Percentiles rank a stretch among this genome's conserved stretches.
Evolutionary conservation across 2,113 vertebrate species (phyloP).

Genomic region (Hippoglossus stenolepis): DNA sequence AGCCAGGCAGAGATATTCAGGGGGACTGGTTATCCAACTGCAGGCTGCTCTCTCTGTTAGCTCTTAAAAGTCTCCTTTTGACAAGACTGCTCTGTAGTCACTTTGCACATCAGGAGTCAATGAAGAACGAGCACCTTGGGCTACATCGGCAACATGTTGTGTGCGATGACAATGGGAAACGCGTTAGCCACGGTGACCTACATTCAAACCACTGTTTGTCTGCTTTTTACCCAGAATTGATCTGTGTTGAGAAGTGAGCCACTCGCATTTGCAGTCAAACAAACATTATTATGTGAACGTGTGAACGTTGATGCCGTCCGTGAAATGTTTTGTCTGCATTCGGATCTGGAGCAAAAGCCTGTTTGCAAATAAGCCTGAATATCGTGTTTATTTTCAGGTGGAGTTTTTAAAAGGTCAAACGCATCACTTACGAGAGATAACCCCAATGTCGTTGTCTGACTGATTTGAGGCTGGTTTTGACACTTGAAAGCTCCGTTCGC

Average conservation of each 20-base stretch:
- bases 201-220: slow-evolving; percentile 23
- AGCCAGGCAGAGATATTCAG: slow-evolving; percentile 30
- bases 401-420: no score
- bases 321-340: not conserved
- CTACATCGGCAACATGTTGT: not conserved
- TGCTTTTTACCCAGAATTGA: slow-evolving; percentile 1
- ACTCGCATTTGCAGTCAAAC: not conserved
- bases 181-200: slow-evolving; percentile 35
- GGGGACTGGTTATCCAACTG: slow-evolving; percentile 38
- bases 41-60: slow-evolving; percentile 14
- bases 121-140: slow-evolving; percentile 9
- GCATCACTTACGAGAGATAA: not conserved
- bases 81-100: slow-evolving; percentile 13
- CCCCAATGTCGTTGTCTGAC: not conserved
- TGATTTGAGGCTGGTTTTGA: not conserved
- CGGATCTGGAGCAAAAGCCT: not conserved
- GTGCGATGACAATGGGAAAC: slow-evolving; percentile 18
- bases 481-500: no score
- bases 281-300: not conserved
- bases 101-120: slow-evolving; percentile 38
- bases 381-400: not conserved
- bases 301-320: not conserved
- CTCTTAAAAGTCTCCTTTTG: slow-evolving; percentile 19
- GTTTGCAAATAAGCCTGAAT: not conserved
- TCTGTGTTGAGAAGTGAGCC: not conserved